Percentiles rank a stretch among this genome's conserved stretches.
Conservation (phyloP, 1,140 invertebrate genomes). For the Drosophila tristis region DNA sequence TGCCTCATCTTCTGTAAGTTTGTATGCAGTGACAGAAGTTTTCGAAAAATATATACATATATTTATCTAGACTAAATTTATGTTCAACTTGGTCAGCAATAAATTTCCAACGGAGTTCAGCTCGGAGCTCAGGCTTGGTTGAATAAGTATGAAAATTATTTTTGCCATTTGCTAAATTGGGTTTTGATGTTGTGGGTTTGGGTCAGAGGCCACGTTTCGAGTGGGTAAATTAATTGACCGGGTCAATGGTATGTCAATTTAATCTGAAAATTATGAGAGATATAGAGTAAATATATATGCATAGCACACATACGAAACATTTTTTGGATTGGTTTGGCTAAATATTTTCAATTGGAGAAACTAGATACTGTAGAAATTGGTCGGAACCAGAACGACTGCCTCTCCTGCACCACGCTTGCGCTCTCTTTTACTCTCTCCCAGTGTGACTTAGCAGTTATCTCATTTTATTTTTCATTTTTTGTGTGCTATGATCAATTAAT, state of each 20-base stretch:
- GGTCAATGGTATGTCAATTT: not conserved
- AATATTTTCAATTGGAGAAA: too few species aligned
- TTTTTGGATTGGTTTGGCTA: too few species aligned
- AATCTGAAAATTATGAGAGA: too few species aligned
- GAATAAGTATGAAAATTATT: slow-evolving; percentile 60
- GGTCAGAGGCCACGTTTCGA: not conserved
- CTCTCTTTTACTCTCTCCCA: too few species aligned
- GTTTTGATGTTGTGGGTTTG: slow-evolving; percentile 50
- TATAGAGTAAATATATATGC: too few species aligned
- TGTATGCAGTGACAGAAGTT: slow-evolving; percentile 51
- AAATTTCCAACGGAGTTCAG: slow-evolving; percentile 46
- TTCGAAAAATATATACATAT: slow-evolving; percentile 52
- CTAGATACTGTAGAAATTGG: too few species aligned
- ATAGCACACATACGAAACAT: too few species aligned
- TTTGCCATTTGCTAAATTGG: slow-evolving; percentile 49
- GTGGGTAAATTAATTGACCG: slow-evolving; percentile 13
- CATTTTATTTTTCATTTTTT: too few species aligned
- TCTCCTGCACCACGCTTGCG: too few species aligned
- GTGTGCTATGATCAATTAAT: not conserved
- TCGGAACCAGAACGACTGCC: too few species aligned
- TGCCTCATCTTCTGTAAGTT: slow-evolving; percentile 6
- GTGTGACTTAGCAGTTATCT: too few species aligned
- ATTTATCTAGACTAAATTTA: slow-evolving; percentile 61
- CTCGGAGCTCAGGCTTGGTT: slow-evolving; percentile 4
- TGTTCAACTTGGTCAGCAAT: slow-evolving; percentile 59